Evolutionary conservation across 2,888 invertebrate genomes (phyloP), one percentile per base, ranked within the genome.

Genomic region (Eristalis intricaria): DNA sequence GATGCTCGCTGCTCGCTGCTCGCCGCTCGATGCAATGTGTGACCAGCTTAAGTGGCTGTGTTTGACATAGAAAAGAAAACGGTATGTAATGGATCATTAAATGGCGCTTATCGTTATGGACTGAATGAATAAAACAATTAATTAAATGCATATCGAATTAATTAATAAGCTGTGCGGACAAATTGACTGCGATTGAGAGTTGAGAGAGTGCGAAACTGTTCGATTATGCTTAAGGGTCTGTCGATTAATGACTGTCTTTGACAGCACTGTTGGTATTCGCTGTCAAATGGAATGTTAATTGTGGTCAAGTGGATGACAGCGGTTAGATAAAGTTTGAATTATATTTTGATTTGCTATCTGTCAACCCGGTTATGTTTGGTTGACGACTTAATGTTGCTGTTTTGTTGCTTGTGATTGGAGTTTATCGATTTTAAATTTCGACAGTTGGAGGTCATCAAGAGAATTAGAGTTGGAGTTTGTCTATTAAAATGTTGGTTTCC

Each of bases 51-150:
- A 60, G 60, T 60, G 60, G 13, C 19, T 50, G 50, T 23, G 26
- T 60, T 60, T 60, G 23, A 23, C 60, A 26, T 26, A 50, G 50
- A 63, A n/a, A 29, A 32, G 19, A 19, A n/a, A 63, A 29, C 32
- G 19, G 32, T 19, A 32, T 32, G 23, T 38, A 35, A 40, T 15
- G 19, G 35, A 22, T 65, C 35, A 40, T 65, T 65, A 65, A 65
- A 65, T 65, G 65, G 65, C 65, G 65, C 65, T 38, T 65, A 40
- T 65, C 22, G 65, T 40, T 65, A 13, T 65, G 65, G n/a, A n/a
- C 19, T 13, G 35, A 35, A 38, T 40, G 19, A 29, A 29, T 61
- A 15, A 61, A 29, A 65, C 22, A 38, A 65, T 65, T 65, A 38
- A 65, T 65, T 40, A 40, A 65, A 38, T 22, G 35, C 32, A 38